Evolutionary conservation across 1,140 invertebrate species (phyloP).

Genomic region (Mizuhopecten yessoensis): DNA sequence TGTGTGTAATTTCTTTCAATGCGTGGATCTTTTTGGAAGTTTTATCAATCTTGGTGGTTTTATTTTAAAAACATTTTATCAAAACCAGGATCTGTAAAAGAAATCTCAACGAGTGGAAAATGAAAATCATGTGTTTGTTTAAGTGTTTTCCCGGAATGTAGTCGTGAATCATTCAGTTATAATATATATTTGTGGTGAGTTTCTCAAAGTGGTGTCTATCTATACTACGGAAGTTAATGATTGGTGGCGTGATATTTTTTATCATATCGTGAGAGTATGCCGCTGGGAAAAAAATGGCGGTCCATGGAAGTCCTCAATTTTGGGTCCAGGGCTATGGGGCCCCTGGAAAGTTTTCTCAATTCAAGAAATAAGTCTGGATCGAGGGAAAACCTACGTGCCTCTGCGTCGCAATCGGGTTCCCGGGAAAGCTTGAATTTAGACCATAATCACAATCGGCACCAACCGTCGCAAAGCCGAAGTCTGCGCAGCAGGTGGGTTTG

Average conservation of each 20-base stretch:
- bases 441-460: conserved; percentile 29
- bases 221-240: background rate
- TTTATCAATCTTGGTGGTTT: background rate
- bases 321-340: conserved; percentile 51
- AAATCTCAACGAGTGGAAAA: background rate
- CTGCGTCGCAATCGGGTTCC: background rate
- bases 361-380: conserved; percentile 45
- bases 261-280: conserved; percentile 56
- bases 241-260: background rate
- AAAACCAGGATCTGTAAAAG: background rate
- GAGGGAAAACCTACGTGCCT: conserved; percentile 25
- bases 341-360: conserved; percentile 60
- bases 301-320: conserved; percentile 68
- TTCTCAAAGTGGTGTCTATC: background rate
- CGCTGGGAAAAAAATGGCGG: conserved; percentile 68
- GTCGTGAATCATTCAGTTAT: background rate
- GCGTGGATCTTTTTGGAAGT: background rate
- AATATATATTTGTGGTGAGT: background rate
- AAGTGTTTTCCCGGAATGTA: background rate
- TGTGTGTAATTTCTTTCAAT: background rate
- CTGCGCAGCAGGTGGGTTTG: conserved; percentile 36
- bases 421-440: conserved; percentile 46
- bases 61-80: background rate
- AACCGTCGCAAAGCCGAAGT: conserved; percentile 18
- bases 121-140: background rate